These are phyloP conservation scores for Achlya flavicornis DNA, from an alignment of 2,888 invertebrate genomes.

Conservation along the genomic window DNA sequence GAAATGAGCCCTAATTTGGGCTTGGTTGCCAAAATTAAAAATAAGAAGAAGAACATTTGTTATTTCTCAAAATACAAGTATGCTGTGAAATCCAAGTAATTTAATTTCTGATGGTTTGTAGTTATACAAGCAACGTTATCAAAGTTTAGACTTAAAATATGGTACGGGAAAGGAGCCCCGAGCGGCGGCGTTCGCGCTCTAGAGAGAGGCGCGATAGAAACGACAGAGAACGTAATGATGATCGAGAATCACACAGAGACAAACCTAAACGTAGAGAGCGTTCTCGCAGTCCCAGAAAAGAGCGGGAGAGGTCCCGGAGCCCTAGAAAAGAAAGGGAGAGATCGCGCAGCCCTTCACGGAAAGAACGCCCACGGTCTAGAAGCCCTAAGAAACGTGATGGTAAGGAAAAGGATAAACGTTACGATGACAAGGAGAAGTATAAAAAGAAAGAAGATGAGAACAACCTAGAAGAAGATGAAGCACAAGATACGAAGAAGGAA, in stretches of 20 bases:
- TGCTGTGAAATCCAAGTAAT: not conserved
- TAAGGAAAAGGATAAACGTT: constrained; percentile 63
- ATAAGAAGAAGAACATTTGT: too few relatives aligned
- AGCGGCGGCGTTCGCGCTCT: constrained; percentile 73
- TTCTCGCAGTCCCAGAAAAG: constrained; percentile 68
- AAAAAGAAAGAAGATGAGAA: constrained; percentile 70
- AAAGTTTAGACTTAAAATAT: constrained; percentile 37
- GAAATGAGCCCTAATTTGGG: too few relatives aligned
- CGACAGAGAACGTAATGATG: constrained; percentile 74
- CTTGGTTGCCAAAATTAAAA: too few relatives aligned
- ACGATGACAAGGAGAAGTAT: constrained; percentile 74
- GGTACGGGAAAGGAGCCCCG: constrained; percentile 73
- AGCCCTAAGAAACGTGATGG: constrained; percentile 73
- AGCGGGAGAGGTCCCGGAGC: constrained; percentile 62
- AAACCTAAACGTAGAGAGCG: constrained; percentile 71
- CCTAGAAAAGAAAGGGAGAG: constrained; percentile 65
- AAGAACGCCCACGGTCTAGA: constrained; percentile 63
- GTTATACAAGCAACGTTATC: not conserved
- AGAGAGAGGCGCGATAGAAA: constrained; percentile 74
- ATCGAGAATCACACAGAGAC: constrained; percentile 71
- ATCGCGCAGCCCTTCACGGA: constrained; percentile 53
- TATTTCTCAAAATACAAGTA: too few relatives aligned
- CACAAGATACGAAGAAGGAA: constrained; percentile 41
- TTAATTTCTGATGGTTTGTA: not conserved
- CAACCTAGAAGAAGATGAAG: constrained; percentile 62